Base-by-base conservation (phyloP, 2,113 vertebrate species). In the Cnemophilus loriae region DNA sequence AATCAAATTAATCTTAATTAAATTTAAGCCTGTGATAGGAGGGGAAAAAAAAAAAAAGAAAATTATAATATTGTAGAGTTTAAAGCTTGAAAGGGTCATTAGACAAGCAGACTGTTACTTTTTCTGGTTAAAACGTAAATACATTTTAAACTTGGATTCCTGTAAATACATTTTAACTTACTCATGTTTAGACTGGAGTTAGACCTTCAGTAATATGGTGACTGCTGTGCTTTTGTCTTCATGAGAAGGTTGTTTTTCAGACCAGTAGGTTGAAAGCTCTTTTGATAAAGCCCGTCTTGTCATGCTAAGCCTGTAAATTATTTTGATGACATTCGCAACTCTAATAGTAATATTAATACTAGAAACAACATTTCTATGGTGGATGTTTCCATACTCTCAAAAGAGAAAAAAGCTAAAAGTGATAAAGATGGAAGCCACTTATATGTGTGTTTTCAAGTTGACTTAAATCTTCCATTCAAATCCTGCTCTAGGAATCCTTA, bases 1-100 rank as follows among this genome's bases (percentile, higher is more conserved):
- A 78, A 80, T 82, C 35, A 90, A 86, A 78, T 69, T 68, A 80
- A 87, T 91, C 55, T 74, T 83, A 77, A 86, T 88, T 86, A 88
- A 85, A 70, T 86, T 77, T 84, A 71, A 86, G 37, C 28, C 9
- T 61, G 27, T 69, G 57, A 52, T 76, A 32, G 39, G 21, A 57
- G 24, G 13, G 23, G 1, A 2, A 2, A 19, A 70, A 84, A 30
- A 47, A 12, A 13, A 52, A 39, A 15, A 28, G 3, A 19, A 46
- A 37, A 47, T 28, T 3, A 3, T 41, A 70, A 41, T 39, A n/a
- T 21, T 59, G 6, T 52, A 30, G 27, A n/a, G 20, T 75, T 70
- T 74, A 60, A 84, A 85, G 52, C 27, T 80, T 88, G 24, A 46
- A 80, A 73, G 26, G 14, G 30, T 73, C 47, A 33, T 60, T 89